A percentile compares a stretch with the other conserved stretches of the same genome.
Evolutionary conservation across 2,797 vertebrate species (phyloP).

Genomic region (Nyctalus aviator): DNA sequence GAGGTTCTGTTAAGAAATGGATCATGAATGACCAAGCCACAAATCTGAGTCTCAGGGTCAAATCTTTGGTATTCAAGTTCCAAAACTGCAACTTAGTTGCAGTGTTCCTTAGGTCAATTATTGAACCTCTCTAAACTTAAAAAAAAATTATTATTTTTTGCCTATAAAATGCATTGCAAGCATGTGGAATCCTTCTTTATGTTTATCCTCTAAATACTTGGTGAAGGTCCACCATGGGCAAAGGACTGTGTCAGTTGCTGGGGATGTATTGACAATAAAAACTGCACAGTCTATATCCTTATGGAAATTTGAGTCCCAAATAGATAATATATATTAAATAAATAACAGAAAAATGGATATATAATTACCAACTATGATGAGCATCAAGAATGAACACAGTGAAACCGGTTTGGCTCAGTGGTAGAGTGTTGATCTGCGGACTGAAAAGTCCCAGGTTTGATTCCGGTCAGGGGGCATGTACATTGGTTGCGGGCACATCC

Average conservation of each 20-base stretch:
- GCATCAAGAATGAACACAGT: not conserved
- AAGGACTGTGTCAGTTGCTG: not conserved
- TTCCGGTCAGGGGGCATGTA: too few relatives aligned
- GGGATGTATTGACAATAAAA: not conserved
- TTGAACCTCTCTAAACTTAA: not conserved
- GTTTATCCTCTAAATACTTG: not conserved
- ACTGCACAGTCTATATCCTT: not conserved
- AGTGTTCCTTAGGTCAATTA: not conserved
- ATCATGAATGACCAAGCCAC: not conserved
- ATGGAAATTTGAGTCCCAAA: not conserved
- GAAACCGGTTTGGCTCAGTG: too few relatives aligned
- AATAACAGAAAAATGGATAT: not conserved
- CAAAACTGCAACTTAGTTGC: not conserved
- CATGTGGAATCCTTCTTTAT: not conserved
- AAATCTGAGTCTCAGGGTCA: not conserved
- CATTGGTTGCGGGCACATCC: too few relatives aligned
- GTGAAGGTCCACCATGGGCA: not conserved
- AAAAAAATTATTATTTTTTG: not conserved
- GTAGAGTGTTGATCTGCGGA: too few relatives aligned
- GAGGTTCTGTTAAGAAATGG: not conserved
- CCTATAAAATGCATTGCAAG: not conserved
- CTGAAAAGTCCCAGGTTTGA: too few relatives aligned
- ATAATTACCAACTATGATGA: not conserved
- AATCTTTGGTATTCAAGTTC: not conserved
- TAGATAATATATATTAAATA: not conserved